phyloP scores from a whole-genome alignment of 2,888 invertebrate species.

The Poecilobothrus nobilitatus region DNA sequence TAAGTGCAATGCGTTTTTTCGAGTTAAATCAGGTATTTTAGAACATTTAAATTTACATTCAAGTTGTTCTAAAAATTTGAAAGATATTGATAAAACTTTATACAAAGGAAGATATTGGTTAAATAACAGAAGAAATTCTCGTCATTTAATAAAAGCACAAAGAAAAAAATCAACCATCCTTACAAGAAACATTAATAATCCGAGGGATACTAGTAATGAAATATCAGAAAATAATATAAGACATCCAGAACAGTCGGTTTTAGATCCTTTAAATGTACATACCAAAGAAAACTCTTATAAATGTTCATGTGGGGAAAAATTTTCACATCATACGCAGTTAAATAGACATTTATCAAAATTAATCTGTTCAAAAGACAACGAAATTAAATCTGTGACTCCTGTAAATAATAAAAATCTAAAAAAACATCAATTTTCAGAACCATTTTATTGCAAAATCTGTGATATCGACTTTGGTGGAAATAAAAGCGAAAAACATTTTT shows the following conservation, averaged over 20 bases:
- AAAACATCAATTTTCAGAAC: not conserved
- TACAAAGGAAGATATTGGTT: not conserved
- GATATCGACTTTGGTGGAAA: not conserved
- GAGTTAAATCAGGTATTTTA: not conserved
- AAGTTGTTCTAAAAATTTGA: not conserved
- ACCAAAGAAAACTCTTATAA: not conserved
- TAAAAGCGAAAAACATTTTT: not conserved
- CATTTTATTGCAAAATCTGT: not conserved
- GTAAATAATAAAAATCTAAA: not conserved
- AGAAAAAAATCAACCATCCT: too few species aligned
- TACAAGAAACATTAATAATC: too few species aligned
- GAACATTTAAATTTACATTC: not conserved
- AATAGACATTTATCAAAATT: not conserved
- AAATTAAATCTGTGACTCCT: not conserved
- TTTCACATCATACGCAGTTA: not conserved
- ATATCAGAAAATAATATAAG: too few species aligned
- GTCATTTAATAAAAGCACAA: too few species aligned
- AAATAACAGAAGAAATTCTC: too few species aligned
- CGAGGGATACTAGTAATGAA: too few species aligned
- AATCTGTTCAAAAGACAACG: not conserved
- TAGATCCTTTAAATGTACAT: not conserved
- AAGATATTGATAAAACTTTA: not conserved
- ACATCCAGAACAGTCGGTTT: not conserved
- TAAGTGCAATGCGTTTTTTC: not conserved
- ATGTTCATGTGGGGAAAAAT: not conserved